Percentiles rank a stretch among this genome's conserved stretches.
These are phyloP conservation scores for Micrastur ruficollis DNA, from an alignment of 2,797 vertebrate genomes.

Conservation along the genomic window DNA sequence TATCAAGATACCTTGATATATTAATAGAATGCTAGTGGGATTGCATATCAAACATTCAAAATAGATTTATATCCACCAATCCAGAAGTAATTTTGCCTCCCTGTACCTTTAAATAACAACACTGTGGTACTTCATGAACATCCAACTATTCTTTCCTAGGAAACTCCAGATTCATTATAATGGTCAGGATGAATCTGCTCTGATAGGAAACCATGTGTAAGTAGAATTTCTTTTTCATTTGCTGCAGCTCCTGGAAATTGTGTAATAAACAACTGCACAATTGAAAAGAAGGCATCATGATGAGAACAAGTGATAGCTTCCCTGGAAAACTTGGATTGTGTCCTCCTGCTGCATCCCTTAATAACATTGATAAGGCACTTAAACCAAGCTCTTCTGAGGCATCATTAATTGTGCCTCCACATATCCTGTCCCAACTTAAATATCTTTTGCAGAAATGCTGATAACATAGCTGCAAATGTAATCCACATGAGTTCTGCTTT, in stretches of 20 bases:
- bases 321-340: neutral
- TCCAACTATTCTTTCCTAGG: neutral
- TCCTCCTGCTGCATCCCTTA: neutral
- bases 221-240: conserved; percentile 39
- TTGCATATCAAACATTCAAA: neutral
- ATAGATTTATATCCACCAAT: neutral
- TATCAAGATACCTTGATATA: neutral
- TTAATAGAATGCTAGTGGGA: neutral
- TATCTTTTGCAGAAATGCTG: conserved; percentile 6
- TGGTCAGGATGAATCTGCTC: neutral
- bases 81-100: neutral
- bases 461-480: neutral
- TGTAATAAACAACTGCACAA: conserved; percentile 36
- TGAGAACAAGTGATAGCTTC: conserved; percentile 16
- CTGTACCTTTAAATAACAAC: neutral
- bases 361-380: neutral
- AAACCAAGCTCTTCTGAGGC: neutral
- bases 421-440: neutral
- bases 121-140: neutral
- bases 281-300: conserved; percentile 25
- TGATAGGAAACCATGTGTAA: neutral
- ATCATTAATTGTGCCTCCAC: conserved; percentile 1
- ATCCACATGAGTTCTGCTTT: neutral
- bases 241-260: conserved; percentile 23
- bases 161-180: neutral